Evolutionary conservation across 2,113 vertebrate genomes (phyloP).

Genomic region (Tichodroma muraria): DNA sequence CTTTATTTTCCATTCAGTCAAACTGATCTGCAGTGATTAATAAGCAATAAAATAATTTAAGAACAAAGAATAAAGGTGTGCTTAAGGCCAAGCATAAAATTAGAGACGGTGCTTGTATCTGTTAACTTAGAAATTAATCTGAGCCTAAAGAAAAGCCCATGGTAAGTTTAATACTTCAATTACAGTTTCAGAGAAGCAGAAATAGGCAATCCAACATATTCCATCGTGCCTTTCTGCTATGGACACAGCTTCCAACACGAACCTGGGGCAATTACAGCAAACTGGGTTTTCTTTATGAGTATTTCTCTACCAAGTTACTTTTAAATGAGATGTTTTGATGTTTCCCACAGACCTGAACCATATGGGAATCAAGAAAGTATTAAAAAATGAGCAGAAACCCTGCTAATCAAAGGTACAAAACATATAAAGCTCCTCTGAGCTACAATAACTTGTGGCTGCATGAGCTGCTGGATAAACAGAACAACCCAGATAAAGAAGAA

Average conservation of each 20-base stretch:
- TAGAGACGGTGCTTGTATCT: neutral
- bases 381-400: neutral
- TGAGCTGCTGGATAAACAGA: neutral
- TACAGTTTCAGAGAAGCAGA: neutral
- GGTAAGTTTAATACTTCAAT: neutral
- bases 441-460: neutral
- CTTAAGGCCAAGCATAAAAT: neutral
- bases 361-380: neutral
- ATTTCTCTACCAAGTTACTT: neutral
- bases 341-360: neutral
- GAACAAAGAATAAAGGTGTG: neutral
- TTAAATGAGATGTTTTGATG: neutral
- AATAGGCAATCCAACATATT: rapidly evolving
- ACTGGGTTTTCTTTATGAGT: neutral
- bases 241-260: neutral
- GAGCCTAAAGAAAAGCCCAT: neutral
- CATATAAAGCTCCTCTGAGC: neutral
- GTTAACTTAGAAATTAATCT: neutral
- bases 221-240: neutral
- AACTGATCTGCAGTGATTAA: neutral
- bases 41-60: neutral
- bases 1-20: neutral
- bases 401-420: neutral
- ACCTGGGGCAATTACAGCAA: neutral
- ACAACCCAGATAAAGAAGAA: neutral